Base-by-base conservation (phyloP, 2,797 vertebrate species). In the Pampus argenteus region DNA sequence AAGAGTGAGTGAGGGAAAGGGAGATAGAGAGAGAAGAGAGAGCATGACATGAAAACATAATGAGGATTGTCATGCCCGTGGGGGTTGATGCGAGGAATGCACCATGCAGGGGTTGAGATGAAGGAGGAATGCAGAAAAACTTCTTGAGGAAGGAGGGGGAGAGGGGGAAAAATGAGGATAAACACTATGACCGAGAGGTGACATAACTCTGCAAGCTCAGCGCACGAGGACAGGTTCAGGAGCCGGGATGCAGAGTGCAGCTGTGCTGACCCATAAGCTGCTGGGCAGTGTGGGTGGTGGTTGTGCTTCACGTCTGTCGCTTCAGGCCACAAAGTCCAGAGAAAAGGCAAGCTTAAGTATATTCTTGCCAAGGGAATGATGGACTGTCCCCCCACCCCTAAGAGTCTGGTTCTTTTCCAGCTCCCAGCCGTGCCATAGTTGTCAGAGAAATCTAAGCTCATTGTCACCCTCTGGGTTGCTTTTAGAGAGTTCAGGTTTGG, bases 41-140 rank as follows among this genome's bases (percentile, higher is more conserved):
- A 83, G 79, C 79, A 78, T 65, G 78, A 68, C 81, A 86, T 88
- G 91, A 90, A 91, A 88, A 82, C 88, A 81, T 89, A 91, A 92
- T 89, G 90, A 92, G 86, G 66, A 81, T 52, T 77, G 81, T 84
- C 81, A 78, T 85, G 76, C 89, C 84, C 84, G 75, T 48, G 77
- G 73, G 89, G 83, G 69, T 31, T 64, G 74, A 73, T 81, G 88
- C 76, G 80, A 89, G 63, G 74, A 67, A 82, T 67, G 78, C 48
- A 60, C 73, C 23, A 68, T 31, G 38, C 72, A 72, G 52, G 54
- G 76, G 68, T 68, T 65, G 65, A 74, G 81, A 88, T 47, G 47
- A 85, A 82, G 67, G 58, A 79, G 51, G 67, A 80, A 84, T 74
- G 79, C 72, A 74, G 55, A 61, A 78, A 36, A 81, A 75, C 29